phyloP scores from a whole-genome alignment of 2,888 invertebrate genomes.

The Prosapia bicincta region DNA sequence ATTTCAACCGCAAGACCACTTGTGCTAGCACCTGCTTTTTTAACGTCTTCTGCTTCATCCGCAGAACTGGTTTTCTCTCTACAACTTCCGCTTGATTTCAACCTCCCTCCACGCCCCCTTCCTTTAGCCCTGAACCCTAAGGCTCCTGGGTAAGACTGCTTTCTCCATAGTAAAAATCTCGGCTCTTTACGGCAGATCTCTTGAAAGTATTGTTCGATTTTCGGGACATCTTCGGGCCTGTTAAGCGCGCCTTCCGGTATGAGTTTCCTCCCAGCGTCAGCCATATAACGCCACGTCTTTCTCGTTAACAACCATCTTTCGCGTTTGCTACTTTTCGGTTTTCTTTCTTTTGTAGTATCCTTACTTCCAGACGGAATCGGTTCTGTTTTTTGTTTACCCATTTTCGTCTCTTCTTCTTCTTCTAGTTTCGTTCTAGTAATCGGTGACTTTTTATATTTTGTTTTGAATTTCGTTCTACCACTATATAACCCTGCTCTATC shows the following conservation, averaged over 20 bases:
- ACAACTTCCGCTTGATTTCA: constrained; percentile 61
- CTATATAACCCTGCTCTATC: background rate
- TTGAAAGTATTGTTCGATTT: constrained; percentile 81
- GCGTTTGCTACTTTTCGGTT: constrained; percentile 56
- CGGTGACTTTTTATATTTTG: background rate
- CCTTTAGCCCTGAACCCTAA: constrained; percentile 55
- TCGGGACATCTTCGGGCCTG: constrained; percentile 70
- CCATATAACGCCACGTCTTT: constrained; percentile 90
- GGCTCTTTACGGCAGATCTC: constrained; percentile 75
- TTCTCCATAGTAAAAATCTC: constrained; percentile 75
- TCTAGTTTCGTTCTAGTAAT: background rate
- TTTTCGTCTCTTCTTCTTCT: background rate
- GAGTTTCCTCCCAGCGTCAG: constrained; percentile 81
- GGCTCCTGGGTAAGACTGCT: constrained; percentile 76
- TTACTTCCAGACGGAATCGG: constrained; percentile 6
- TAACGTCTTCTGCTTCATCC: constrained; percentile 57
- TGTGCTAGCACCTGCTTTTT: constrained; percentile 47
- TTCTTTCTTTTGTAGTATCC: constrained; percentile 46
- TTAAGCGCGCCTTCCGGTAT: constrained; percentile 78
- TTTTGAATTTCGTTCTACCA: background rate
- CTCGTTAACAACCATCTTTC: constrained; percentile 85
- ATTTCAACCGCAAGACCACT: constrained; percentile 42
- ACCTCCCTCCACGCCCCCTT: constrained; percentile 52
- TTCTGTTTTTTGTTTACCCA: constrained; percentile 17
- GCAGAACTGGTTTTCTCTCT: constrained; percentile 59